Conservation (phyloP, 2,113 vertebrate genomes). For the Myiopsitta monachus region DNA sequence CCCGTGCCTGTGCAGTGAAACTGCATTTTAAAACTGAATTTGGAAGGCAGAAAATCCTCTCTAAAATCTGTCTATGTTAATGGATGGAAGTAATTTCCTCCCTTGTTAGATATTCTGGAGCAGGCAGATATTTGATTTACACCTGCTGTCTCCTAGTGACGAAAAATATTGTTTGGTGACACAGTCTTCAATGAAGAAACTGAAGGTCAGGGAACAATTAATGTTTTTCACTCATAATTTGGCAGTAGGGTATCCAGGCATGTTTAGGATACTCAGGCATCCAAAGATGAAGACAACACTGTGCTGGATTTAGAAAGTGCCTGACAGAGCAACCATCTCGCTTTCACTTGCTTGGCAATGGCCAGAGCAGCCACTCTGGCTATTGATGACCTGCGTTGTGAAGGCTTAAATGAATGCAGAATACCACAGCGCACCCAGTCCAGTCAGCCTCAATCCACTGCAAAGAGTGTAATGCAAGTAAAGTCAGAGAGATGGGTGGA, state of each 20-base stretch:
- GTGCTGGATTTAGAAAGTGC: neutral
- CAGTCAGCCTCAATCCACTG: neutral
- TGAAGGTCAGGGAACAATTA: constrained; percentile 13
- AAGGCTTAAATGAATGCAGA: neutral
- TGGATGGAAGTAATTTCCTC: neutral
- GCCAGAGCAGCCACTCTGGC: neutral
- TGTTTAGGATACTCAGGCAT: neutral
- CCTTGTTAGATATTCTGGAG: neutral
- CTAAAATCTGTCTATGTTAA: neutral
- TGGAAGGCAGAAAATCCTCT: neutral
- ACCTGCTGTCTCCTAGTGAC: neutral
- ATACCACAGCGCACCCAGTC: neutral
- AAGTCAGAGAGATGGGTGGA: neutral
- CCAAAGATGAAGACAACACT: neutral
- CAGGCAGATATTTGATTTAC: constrained; percentile 14
- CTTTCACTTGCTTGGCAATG: neutral
- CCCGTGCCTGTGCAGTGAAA: neutral
- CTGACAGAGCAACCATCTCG: neutral
- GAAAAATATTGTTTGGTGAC: constrained; percentile 24
- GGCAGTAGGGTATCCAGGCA: neutral
- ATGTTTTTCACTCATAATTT: neutral
- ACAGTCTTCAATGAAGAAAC: neutral
- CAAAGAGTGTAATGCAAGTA: neutral
- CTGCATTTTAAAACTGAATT: neutral
- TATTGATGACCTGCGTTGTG: neutral